phyloP scores from a whole-genome alignment of 2,888 invertebrate genomes.

The Elysia crispata region DNA sequence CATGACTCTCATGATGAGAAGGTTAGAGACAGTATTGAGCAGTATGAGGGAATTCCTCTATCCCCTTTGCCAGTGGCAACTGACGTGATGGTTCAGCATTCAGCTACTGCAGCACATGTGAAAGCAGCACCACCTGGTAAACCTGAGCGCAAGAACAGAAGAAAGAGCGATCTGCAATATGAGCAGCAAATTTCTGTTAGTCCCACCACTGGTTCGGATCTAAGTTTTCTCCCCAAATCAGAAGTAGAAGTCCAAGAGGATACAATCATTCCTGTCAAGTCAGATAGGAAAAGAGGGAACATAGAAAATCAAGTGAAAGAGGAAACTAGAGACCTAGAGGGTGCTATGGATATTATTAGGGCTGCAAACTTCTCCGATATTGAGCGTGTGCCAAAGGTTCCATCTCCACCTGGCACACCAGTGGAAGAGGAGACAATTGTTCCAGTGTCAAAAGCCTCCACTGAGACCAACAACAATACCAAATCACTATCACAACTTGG shows the following conservation, averaged over 20 bases:
- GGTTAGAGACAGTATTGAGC: no score
- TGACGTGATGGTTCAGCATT: neutral
- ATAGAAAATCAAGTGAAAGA: no score
- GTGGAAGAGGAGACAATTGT: constrained; percentile 9
- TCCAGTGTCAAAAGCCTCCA: neutral
- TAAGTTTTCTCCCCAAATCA: constrained; percentile 3
- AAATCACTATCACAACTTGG: no score
- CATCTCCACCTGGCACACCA: constrained; percentile 1
- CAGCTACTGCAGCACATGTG: neutral
- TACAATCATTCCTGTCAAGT: constrained; percentile 46
- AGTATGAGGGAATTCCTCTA: no score
- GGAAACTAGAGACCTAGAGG: neutral
- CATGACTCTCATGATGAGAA: no score
- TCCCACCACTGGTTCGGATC: neutral
- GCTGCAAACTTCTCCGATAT: neutral
- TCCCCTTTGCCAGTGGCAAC: no score
- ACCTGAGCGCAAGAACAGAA: constrained; percentile 66
- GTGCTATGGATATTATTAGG: neutral
- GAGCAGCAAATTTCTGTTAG: constrained; percentile 23
- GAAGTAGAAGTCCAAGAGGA: constrained; percentile 54
- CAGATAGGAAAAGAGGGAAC: neutral
- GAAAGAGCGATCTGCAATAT: constrained; percentile 43
- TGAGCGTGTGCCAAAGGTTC: no score
- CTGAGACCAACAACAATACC: no score
- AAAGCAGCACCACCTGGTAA: constrained; percentile 55